Percentiles rank a stretch among this genome's conserved stretches.
Conservation (phyloP, 2,797 vertebrate genomes). For the Sebastes goodei region DNA sequence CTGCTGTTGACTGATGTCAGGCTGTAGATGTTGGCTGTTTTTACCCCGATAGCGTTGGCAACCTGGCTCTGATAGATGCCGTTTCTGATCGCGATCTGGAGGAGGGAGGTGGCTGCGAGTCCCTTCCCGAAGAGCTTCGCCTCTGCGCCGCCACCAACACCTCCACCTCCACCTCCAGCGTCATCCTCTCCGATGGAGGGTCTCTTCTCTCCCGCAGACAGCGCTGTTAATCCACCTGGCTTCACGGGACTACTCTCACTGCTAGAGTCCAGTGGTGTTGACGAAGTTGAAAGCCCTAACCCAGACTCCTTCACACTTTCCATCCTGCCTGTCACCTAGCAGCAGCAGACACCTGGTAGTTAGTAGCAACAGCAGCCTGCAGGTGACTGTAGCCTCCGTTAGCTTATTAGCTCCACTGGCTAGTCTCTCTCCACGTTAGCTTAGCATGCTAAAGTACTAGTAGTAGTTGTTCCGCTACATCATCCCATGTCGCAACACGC, state of each 20-base stretch:
- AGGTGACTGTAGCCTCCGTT: slow-evolving; percentile 59
- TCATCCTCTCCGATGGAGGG: slow-evolving; percentile 74
- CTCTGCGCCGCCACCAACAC: slow-evolving; percentile 70
- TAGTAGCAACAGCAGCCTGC: slow-evolving; percentile 43
- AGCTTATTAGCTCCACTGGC: slow-evolving; percentile 43
- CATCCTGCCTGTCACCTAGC: slow-evolving; percentile 3
- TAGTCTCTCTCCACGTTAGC: slow-evolving; percentile 54
- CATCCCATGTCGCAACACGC: slow-evolving; percentile 44
- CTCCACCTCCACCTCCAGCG: slow-evolving; percentile 32
- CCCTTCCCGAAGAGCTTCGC: slow-evolving; percentile 82
- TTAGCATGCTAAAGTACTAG: slow-evolving; percentile 60
- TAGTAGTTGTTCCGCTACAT: slow-evolving; percentile 63
- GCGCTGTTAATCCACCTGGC: slow-evolving; percentile 46
- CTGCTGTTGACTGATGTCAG: slow-evolving; percentile 59
- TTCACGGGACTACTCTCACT: slow-evolving; percentile 45
- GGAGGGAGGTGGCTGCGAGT: slow-evolving; percentile 78
- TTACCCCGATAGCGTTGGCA: slow-evolving; percentile 65
- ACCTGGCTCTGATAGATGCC: slow-evolving; percentile 80
- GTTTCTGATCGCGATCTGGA: slow-evolving; percentile 79
- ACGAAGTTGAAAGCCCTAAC: slow-evolving; percentile 23
- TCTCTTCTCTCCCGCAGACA: slow-evolving; percentile 62
- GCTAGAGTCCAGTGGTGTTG: slow-evolving; percentile 25
- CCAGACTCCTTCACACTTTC: slow-evolving; percentile 66
- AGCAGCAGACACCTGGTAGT: not conserved
- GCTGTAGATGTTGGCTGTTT: slow-evolving; percentile 66